Evolutionary conservation across 2,888 invertebrate species (phyloP).

Genomic region (Escarpia spicata): DNA sequence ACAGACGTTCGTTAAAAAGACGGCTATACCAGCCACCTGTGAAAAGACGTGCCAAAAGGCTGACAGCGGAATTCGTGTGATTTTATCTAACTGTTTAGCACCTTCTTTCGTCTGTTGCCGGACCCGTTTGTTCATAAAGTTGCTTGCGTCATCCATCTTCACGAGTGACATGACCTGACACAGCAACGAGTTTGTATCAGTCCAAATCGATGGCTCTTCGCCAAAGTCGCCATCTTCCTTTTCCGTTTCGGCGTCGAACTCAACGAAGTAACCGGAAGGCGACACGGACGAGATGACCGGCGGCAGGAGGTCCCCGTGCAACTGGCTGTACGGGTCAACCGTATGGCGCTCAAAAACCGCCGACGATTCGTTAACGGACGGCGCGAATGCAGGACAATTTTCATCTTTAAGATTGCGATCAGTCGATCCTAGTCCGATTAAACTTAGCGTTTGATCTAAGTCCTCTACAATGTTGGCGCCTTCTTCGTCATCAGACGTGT

Average conservation of each 20-base stretch:
- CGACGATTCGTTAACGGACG: background rate
- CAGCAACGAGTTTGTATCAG: background rate
- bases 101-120: slow-evolving; percentile 31
- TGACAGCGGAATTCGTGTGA: slow-evolving; percentile 34
- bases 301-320: background rate
- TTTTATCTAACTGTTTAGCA: slow-evolving; percentile 22
- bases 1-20: slow-evolving; percentile 32
- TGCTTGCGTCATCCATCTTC: background rate
- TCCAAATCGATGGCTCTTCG: background rate
- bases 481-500: background rate
- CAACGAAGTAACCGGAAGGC: background rate
- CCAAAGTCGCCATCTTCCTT: background rate
- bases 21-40: slow-evolving; percentile 24
- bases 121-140: slow-evolving; percentile 28
- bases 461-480: background rate
- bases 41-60: slow-evolving; percentile 30
- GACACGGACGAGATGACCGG: background rate
- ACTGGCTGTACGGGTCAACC: background rate
- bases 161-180: background rate
- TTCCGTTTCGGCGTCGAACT: background rate
- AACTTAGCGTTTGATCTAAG: background rate
- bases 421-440: background rate
- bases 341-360: background rate
- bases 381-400: background rate
- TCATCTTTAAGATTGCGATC: background rate